Percentiles rank a stretch among this genome's conserved stretches.
Conservation (phyloP, 2,888 invertebrate species). For the Diabrotica balteata region DNA sequence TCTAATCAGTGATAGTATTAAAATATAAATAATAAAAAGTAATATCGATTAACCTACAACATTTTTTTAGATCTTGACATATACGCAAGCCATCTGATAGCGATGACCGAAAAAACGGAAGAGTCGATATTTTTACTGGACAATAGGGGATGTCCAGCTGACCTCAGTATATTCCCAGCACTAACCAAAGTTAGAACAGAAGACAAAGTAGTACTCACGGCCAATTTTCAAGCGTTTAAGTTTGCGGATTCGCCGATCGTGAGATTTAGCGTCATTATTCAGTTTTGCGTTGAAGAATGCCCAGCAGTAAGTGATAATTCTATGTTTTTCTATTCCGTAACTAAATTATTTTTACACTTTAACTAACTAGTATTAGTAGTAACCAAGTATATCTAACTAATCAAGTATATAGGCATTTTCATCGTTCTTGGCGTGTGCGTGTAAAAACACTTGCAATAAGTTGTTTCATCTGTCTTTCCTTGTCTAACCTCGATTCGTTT, state of each 20-base stretch:
- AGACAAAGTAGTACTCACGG: slow-evolving; percentile 61
- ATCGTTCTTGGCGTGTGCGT: no score
- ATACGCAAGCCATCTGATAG: slow-evolving; percentile 79
- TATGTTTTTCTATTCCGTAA: no score
- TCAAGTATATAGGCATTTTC: no score
- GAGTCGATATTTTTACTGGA: slow-evolving; percentile 79
- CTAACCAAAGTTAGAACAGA: slow-evolving; percentile 57
- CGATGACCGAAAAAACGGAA: slow-evolving; percentile 77
- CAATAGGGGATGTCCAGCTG: slow-evolving; percentile 81
- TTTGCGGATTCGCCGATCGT: slow-evolving; percentile 86
- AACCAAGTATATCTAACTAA: no score
- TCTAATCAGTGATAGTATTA: no score
- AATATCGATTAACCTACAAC: no score
- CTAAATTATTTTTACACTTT: no score
- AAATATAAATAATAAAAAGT: no score
- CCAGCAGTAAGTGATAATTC: slow-evolving; percentile 62
- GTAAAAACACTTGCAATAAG: no score
- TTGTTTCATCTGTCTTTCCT: no score
- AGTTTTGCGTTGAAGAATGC: slow-evolving; percentile 79
- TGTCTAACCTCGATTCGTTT: no score
- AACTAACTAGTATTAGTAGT: no score
- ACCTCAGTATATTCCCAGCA: slow-evolving; percentile 65
- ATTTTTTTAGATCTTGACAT: slow-evolving; percentile 65
- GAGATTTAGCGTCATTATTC: slow-evolving; percentile 81
- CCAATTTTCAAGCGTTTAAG: slow-evolving; percentile 83